Percentiles rank a stretch among this genome's conserved stretches.
phyloP scores from a whole-genome alignment of 1,140 invertebrate species.

The Harlomillsia oculata region DNA sequence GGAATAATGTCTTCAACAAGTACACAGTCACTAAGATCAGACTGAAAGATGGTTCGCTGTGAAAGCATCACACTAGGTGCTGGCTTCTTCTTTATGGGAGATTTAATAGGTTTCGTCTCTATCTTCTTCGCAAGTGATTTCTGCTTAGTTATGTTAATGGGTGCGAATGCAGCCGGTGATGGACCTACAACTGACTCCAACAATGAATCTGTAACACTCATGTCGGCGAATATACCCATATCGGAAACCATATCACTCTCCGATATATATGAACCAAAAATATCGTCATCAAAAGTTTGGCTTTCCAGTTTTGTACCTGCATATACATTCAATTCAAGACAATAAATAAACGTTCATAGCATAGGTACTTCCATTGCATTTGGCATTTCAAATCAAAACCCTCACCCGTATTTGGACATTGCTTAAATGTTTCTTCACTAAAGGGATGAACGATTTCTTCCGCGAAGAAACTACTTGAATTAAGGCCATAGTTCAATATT shows the following conservation, averaged over 20 bases:
- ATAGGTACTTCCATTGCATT: background rate
- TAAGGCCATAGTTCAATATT: too few species aligned
- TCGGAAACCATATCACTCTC: slow-evolving; percentile 32
- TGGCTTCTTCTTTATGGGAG: slow-evolving; percentile 10
- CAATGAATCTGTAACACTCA: slow-evolving; percentile 29
- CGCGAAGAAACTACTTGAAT: too few species aligned
- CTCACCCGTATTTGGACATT: too few species aligned
- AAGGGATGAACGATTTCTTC: too few species aligned
- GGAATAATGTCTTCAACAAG: slow-evolving; percentile 9
- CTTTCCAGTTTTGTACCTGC: slow-evolving; percentile 29
- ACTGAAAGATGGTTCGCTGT: slow-evolving; percentile 22
- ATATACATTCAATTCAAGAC: too few species aligned
- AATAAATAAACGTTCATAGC: too few species aligned
- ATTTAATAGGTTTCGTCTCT: background rate
- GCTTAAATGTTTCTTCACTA: too few species aligned
- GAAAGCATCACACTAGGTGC: slow-evolving; percentile 8
- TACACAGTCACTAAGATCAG: slow-evolving; percentile 16
- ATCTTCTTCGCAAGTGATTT: slow-evolving; percentile 1
- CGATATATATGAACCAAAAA: slow-evolving; percentile 27
- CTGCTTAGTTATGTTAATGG: background rate
- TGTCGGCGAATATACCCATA: slow-evolving; percentile 30
- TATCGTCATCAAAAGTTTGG: slow-evolving; percentile 29
- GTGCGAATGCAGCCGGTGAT: background rate
- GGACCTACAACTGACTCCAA: slow-evolving; percentile 7
- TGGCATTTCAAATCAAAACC: background rate